A percentile compares a stretch with the other conserved stretches of the same genome.
These are phyloP conservation scores for Zosterops japonicus DNA, from an alignment of 2,113 vertebrate species.

Conservation along the genomic window DNA sequence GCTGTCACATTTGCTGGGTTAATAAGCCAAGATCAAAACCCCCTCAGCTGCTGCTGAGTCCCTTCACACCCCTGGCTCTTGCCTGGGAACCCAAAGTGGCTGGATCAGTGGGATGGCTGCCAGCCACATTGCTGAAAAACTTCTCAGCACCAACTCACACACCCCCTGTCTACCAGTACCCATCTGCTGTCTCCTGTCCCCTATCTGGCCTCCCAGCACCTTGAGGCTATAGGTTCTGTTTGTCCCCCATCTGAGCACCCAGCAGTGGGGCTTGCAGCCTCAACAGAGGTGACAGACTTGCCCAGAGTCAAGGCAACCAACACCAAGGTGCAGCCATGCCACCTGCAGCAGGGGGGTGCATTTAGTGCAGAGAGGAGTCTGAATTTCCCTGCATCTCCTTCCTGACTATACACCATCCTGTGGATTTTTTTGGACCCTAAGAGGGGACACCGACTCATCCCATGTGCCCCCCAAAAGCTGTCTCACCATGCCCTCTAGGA, in stretches of 20 bases:
- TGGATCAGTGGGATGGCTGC: not conserved
- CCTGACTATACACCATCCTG: accelerated
- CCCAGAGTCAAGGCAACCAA: not conserved
- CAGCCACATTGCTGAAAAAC: not conserved
- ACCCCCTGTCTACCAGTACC: not conserved
- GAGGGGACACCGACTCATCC: not conserved
- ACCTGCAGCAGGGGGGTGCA: accelerated
- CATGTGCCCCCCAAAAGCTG: not conserved
- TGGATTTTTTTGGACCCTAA: not conserved
- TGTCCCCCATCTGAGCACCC: not conserved
- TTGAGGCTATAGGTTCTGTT: not conserved
- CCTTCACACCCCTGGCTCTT: not conserved
- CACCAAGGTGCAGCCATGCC: accelerated
- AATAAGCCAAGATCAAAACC: not conserved
- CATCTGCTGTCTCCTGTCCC: not conserved
- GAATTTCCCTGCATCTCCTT: not conserved
- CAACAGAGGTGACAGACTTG: accelerated
- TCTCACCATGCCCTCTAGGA: accelerated
- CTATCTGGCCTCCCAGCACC: not conserved
- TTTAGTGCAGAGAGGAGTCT: not conserved
- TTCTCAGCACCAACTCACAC: not conserved
- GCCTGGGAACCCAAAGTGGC: accelerated
- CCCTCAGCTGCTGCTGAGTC: accelerated
- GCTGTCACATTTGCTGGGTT: not conserved
- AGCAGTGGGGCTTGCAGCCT: not conserved